Evolutionary conservation across 1,140 invertebrate genomes (phyloP), one percentile per base, ranked within the genome.

Genomic region (Magallana ariakensis): DNA sequence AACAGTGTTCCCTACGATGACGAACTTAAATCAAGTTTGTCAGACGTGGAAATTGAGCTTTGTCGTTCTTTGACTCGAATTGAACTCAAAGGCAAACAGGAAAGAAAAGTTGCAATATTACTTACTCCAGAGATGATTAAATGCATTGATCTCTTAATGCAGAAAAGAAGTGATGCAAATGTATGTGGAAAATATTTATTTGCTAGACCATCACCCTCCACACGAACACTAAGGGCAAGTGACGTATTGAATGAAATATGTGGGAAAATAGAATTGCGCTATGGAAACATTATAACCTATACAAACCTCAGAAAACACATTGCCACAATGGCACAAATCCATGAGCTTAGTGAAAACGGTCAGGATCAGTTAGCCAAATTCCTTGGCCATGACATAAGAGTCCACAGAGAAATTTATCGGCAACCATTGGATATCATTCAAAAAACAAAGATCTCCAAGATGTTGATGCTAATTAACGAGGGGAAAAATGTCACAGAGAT

Each of bases 301-400:
- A 92, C 94, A 93, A 92, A 94, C 93, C 83, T 89, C 0, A 81
- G 88, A 80, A 91, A 90, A 46, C 89, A 91, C 10, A 83, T 89
- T 80, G 86, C 87, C 10, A 90, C 88, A 55, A 66, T 90, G 16
- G 82, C 80, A 8, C 87, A 88, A 58, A 11, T 89, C 33, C 58
- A 87, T 22, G 46, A 60, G 16, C 46, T 92, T 5, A 90, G 55
- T 58, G 88, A 91, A 8, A 84, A 87, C 75, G 82, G 88, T 16
- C 88, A 89, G 46, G 90, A 91, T 19, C 26, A 82, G 46, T 70
- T 70, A 56, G 91, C 92, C 13, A 87, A 87, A 26, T 89, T 90
- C 80, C 83, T 90, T 87, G 90, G 91, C 5, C 90, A 90, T 88
- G 90, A 91, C 75, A 90, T 92, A 10, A 57, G 86, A 13, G 66